These are phyloP conservation scores for Epizoanthus ramosus DNA, from an alignment of 92 coral and sea anemone genomes.

Conservation along the genomic window DNA sequence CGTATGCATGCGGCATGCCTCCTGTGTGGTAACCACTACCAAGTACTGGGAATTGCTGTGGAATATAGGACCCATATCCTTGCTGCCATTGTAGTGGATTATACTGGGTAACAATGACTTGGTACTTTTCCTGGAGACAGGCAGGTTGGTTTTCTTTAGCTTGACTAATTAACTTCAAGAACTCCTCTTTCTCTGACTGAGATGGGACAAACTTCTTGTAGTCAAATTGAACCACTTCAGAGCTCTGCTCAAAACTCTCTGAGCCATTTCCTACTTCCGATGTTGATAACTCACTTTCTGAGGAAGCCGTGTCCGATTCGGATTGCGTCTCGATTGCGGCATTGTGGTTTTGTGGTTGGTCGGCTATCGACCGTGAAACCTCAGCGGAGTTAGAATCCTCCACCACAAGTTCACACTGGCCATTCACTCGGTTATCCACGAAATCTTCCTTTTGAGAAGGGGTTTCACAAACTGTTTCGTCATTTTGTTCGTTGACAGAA, in stretches of 20 bases:
- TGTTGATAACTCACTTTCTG: constrained; percentile 58
- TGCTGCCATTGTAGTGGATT: constrained; percentile 65
- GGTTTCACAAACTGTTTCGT: constrained; percentile 48
- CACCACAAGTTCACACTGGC: constrained; percentile 48
- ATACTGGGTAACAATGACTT: constrained; percentile 49
- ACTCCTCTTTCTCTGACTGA: constrained; percentile 74
- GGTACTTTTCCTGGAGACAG: constrained; percentile 59
- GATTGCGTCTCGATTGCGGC: constrained; percentile 84
- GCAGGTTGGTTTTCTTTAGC: constrained; percentile 58
- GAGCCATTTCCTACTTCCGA: constrained; percentile 49
- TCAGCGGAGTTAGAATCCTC: constrained; percentile 55
- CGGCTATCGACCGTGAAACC: constrained; percentile 64
- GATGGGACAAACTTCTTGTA: constrained; percentile 84
- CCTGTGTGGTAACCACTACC: constrained; percentile 47
- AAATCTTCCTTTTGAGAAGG: constrained; percentile 50
- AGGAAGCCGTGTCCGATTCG: constrained; percentile 70
- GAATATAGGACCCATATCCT: constrained; percentile 57
- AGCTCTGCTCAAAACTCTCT: constrained; percentile 28
- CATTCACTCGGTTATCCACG: constrained; percentile 41
- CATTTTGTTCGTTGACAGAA: constrained; percentile 60
- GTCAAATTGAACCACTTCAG: constrained; percentile 75
- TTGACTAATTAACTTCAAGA: constrained; percentile 79
- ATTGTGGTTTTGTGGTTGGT: constrained; percentile 77
- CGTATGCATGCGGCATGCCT: constrained; percentile 52
- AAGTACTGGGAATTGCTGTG: constrained; percentile 59